Evolutionary conservation across 2,113 vertebrate genomes (phyloP), one percentile per base, ranked within the genome.

Genomic region (Furnarius figulus): DNA sequence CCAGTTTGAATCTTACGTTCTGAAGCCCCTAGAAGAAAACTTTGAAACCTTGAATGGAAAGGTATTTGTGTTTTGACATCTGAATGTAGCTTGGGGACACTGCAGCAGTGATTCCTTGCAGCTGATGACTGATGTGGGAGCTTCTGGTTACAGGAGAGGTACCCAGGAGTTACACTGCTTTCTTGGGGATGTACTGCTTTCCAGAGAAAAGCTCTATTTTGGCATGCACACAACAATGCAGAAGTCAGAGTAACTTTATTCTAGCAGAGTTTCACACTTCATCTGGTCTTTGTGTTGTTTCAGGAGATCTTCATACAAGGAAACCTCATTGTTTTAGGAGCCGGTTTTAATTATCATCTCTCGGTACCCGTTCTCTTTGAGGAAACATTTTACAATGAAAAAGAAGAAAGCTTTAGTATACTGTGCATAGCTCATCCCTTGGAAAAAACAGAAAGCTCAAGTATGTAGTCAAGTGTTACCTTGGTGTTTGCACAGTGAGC

Each of bases 331-430:
- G 95, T 98, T 85, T 96, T 99, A 94, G 99, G 98, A 79, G 93
- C 98, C 24, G 99, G 98, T 50, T 99, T 98, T 88, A 97, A 97
- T 27, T 90, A 65, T 25, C 96, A 96, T 9, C 97, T 97, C 7
- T 98, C 99, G 0, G 97, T 99, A 30, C 97, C 99, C 56, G 97
- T 99, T 96, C 98, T 99, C 86, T 99, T 99, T 86, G 99, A 99
- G 95, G 99, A 99, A 95, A 99, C 99, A 5, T 99, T 99, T 97
- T 99, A 99, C 98, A 99, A 99, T 59, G 99, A 99, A 40, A 98
- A 97, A 93, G 99, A 99, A 98, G 99, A 99, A 98, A 99, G 99
- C 95, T 99, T 99, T 97, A 99, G 98, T 95, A 98, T 99, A 80
- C 90, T 99, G 55, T 99, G 99, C 76, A 98, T 99, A 91, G 98